Base-by-base conservation (phyloP, 1,140 invertebrate species). In the Megalonaias nervosa region DNA sequence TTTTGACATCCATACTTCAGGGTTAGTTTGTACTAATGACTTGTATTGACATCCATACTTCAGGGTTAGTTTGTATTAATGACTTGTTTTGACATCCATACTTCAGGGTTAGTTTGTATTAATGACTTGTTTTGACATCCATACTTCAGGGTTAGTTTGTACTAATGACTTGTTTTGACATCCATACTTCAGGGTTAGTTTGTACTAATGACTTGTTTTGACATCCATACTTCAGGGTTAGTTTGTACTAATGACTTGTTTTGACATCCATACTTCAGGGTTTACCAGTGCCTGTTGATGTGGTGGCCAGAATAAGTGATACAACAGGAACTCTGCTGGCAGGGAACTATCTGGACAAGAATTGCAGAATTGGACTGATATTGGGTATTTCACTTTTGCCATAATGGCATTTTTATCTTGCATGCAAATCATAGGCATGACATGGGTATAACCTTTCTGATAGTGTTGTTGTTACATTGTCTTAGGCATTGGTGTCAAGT, bases 261-360 rank as follows among this genome's bases (percentile, higher is more conserved):
- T 21, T 67, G 38, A 57, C 15, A 14, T 13, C 14, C 23, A 21
- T 66, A 57, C 70, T 70, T 23, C 66, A 67, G 61, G n/a, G 23
- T 58, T 71, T 85, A 77, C 75, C 78, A 56, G 64, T 85, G 14
- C 81, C 95, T 80, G 96, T 99, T 84, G 94, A 96, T 80, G 94
- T 98, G 67, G 96, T 97, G 91, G 98, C 96, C 59, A 95, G 99
- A 76, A 92, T 99, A 77, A 99, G 99, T 90, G 98, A 99, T 89
- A 98, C 97, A 26, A 98, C 96, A 15, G 98, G 97, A 69, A 98
- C 97, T 23, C 92, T 99, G 71, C 97, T 99, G 96, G 97, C 98
- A 13, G 99, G 97, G 90, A 97, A 97, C 74, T 96, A 96, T 93
- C 94, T 96, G 87, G 96, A 97, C 86, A 93, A 92, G 76, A 93